Base-by-base conservation (phyloP, 1,140 invertebrate species). In the Pseudomyrmex sp. region DNA sequence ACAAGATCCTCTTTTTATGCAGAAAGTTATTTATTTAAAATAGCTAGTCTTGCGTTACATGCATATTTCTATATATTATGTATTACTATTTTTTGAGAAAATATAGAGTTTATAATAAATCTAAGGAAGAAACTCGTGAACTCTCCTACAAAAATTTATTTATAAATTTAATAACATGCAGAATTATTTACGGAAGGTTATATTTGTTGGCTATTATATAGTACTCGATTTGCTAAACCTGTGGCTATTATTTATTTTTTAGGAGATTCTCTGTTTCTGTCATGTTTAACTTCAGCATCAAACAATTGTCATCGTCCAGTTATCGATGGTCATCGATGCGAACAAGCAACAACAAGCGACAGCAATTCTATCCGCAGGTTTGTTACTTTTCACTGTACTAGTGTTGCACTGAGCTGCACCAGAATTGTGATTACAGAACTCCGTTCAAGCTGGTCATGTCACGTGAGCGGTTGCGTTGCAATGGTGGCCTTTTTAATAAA, bases 141-240 rank as follows among this genome's bases (percentile, higher is more conserved):
- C 52, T 46, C 52, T 46, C 18, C 56, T 44, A 44, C 18, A 79
- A 56, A 26, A 52, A 13, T 26, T 26, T 68, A n/a, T 77, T 48
- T 20, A 20, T 68, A 77, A 65, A 66, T 35, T 50, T 26, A 56
- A 69, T 79, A 77, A 58, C 75, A 79, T 79, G 75, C 75, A 15
- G 65, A 69, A 69, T 68, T 79, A 79, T 79, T 79, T 79, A 79
- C 75, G 18, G 52, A 26, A 58, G 63, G 10, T 69, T 69, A 79
- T 56, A 26, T 56, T 77, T 58, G 62, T 13, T 44, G 52, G 4
- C 26, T 48, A 69, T 56, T 69, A 35, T 26, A 20, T 54, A 26
- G 15, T 52, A 18, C 65, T 20, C 18, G 35, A 5, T 77, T 68
- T 58, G 63, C 50, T n/a, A n/a, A 65, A 58, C 48, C 18, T 77